phyloP scores from a whole-genome alignment of 2,113 vertebrate genomes.

The Clupea harengus region DNA sequence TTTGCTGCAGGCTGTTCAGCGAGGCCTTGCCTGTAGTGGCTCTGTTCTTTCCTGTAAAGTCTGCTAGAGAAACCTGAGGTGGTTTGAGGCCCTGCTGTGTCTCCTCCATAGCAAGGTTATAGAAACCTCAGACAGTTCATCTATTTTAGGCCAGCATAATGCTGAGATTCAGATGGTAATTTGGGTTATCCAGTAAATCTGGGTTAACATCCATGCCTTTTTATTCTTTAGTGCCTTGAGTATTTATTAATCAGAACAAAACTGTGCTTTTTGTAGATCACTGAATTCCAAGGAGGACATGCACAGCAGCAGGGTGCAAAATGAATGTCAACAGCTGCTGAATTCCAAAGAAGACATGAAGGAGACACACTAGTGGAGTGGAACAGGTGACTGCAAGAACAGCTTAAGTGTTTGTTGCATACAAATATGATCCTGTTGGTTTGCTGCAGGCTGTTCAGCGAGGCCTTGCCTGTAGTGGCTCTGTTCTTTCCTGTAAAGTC shows the following conservation, averaged over 20 bases:
- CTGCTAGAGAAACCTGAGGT: constrained; percentile 69
- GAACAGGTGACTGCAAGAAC: no score
- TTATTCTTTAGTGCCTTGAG: neutral
- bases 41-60: constrained; percentile 66
- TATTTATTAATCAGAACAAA: neutral
- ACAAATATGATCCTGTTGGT: neutral
- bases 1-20: constrained; percentile 56
- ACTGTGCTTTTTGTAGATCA: neutral
- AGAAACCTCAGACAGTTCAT: constrained; percentile 65
- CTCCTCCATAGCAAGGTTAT: constrained; percentile 62
- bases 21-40: constrained; percentile 59
- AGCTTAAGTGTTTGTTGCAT: no score
- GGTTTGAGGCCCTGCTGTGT: constrained; percentile 75
- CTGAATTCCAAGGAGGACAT: neutral
- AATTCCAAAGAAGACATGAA: neutral
- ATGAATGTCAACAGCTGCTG: neutral
- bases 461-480: constrained; percentile 59
- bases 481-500: constrained; percentile 66
- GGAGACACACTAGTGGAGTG: neutral
- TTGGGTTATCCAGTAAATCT: no score
- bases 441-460: constrained; percentile 37
- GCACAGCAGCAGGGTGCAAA: neutral
- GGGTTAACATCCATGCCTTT: neutral
- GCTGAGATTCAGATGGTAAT: neutral
- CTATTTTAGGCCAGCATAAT: no score